Conservation (phyloP, 2,113 vertebrate species). For the Callorhinus ursinus region DNA sequence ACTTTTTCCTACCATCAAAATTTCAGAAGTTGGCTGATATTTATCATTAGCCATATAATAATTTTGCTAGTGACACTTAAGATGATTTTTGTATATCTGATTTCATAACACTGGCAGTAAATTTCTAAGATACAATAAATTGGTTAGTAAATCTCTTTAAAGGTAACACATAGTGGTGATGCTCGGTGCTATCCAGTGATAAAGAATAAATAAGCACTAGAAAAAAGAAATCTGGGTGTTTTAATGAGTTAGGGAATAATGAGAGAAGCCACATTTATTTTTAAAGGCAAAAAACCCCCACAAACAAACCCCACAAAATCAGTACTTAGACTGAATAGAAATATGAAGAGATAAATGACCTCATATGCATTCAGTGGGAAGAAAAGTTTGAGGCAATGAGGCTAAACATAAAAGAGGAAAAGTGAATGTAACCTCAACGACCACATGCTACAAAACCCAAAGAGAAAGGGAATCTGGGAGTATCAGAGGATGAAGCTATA, state of each 20-base stretch:
- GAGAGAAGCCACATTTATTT: not conserved
- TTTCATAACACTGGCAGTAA: not conserved
- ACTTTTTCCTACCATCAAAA: not conserved
- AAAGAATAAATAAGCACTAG: not conserved
- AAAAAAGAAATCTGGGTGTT: constrained; percentile 29
- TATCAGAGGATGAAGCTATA: not conserved
- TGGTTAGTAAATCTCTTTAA: not conserved
- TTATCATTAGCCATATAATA: not conserved
- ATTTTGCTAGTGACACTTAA: not conserved
- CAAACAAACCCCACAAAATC: not conserved
- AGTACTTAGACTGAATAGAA: not conserved
- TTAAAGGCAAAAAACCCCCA: constrained; percentile 9
- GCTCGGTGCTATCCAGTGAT: not conserved
- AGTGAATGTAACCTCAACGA: constrained; percentile 59
- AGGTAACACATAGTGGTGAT: not conserved
- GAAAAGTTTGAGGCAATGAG: constrained; percentile 70
- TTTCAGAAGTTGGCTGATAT: not conserved
- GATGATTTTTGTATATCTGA: not conserved
- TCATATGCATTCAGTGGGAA: constrained; percentile 64
- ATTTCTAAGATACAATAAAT: constrained; percentile 15
- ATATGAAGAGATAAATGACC: constrained; percentile 64
- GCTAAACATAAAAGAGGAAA: constrained; percentile 64
- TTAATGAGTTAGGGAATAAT: constrained; percentile 14
- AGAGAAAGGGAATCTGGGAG: not conserved
- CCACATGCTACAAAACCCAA: constrained; percentile 56